Evolutionary conservation across 2,888 invertebrate species (phyloP).

Genomic region (Hipparchia sbordonii): DNA sequence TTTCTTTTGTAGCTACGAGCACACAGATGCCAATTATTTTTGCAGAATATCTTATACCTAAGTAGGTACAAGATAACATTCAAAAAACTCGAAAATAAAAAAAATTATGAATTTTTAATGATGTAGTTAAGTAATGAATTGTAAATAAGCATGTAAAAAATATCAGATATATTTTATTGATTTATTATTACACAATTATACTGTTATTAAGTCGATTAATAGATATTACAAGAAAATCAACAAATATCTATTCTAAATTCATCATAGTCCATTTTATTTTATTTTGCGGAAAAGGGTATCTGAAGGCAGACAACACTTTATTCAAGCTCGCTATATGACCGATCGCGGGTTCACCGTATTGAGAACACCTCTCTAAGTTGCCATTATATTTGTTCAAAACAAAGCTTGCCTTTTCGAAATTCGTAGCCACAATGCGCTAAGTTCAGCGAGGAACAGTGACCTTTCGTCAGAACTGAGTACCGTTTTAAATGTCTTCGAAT

Average conservation of each 20-base stretch:
- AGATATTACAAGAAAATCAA: too few relatives aligned
- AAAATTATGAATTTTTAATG: too few relatives aligned
- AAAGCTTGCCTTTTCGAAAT: constrained; percentile 65
- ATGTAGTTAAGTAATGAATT: too few relatives aligned
- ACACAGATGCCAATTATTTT: too few relatives aligned
- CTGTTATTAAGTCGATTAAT: too few relatives aligned
- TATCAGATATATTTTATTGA: too few relatives aligned
- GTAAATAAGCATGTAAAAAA: too few relatives aligned
- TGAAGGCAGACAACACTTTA: constrained; percentile 8
- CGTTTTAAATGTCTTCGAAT: constrained; percentile 43
- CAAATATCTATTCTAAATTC: neutral
- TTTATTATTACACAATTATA: too few relatives aligned
- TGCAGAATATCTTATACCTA: too few relatives aligned
- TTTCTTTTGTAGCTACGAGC: too few relatives aligned
- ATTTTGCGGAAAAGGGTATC: neutral
- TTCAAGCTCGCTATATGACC: constrained; percentile 56
- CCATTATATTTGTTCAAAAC: constrained; percentile 66
- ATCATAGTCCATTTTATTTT: neutral
- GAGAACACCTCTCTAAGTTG: constrained; percentile 66
- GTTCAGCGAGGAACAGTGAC: constrained; percentile 50
- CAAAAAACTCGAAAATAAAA: too few relatives aligned
- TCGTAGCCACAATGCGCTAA: constrained; percentile 47
- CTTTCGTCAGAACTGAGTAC: constrained; percentile 37
- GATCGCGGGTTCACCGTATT: constrained; percentile 75
- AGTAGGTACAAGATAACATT: too few relatives aligned